These are phyloP conservation scores for Agrochola litura DNA, from an alignment of 2,888 invertebrate genomes.

Conservation along the genomic window DNA sequence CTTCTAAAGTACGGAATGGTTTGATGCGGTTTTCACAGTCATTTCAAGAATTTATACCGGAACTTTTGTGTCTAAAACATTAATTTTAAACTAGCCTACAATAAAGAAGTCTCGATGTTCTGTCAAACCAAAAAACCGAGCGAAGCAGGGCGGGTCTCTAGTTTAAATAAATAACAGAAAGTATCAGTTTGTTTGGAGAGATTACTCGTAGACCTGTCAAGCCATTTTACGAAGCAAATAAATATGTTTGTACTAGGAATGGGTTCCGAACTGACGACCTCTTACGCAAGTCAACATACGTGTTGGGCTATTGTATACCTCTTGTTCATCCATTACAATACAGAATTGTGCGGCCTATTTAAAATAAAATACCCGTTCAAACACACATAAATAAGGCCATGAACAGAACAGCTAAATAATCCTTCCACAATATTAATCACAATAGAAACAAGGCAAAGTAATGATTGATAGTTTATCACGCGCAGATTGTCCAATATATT, in stretches of 20 bases:
- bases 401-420: constrained; percentile 10
- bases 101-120: no score
- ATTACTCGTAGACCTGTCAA: background rate
- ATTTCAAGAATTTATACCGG: no score
- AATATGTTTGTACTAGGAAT: no score
- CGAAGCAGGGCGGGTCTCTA: no score
- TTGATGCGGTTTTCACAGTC: no score
- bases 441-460: constrained; percentile 32
- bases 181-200: background rate
- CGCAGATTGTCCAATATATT: constrained; percentile 51
- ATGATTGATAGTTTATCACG: constrained; percentile 63
- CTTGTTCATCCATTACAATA: background rate
- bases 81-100: no score
- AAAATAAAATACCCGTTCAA: background rate
- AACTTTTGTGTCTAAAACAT: no score
- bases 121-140: no score
- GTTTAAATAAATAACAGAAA: background rate
- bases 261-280: background rate
- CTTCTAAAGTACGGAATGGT: no score
- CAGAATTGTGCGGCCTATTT: background rate
- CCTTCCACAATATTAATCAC: constrained; percentile 41
- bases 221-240: no score
- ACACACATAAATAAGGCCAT: background rate
- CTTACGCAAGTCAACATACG: background rate
- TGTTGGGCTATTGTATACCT: background rate